These are phyloP conservation scores for Bombyx huttoni DNA, from an alignment of 2,888 invertebrate genomes.

Conservation along the genomic window DNA sequence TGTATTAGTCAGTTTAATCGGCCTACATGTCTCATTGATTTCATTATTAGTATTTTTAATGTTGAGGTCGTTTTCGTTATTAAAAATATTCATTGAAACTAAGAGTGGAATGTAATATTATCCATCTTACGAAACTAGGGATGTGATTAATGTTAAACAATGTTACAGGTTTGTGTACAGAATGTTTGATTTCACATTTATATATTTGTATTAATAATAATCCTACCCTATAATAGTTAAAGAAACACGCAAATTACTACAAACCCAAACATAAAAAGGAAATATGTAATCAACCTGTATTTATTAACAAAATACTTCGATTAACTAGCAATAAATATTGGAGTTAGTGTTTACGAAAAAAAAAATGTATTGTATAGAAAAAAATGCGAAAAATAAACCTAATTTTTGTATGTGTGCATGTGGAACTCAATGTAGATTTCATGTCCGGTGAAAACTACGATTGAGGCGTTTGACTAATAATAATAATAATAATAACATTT, in stretches of 20 bases:
- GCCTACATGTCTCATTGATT: background rate
- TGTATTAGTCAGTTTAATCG: background rate
- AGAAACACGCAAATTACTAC: background rate
- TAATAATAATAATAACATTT: conserved; percentile 13
- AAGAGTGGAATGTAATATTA: no score
- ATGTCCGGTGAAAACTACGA: conserved; percentile 43
- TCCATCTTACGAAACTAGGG: no score
- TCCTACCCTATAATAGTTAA: background rate
- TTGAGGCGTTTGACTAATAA: conserved; percentile 26
- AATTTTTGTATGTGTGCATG: background rate
- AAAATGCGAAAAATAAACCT: background rate
- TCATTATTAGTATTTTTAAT: background rate
- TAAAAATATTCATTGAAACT: no score
- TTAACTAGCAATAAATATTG: no score
- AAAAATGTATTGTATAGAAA: background rate
- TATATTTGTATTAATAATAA: background rate
- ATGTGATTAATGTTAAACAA: no score
- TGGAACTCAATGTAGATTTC: conserved; percentile 54
- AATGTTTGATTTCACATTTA: background rate
- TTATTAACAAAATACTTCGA: no score
- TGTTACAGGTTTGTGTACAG: no score
- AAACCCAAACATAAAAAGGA: background rate
- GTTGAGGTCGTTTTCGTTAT: no score
- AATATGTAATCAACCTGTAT: no score
- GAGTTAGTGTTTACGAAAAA: background rate